Conservation (phyloP, 37 sponge, comb jelly and placozoan species). For the Cladorhizidae sp. region DNA sequence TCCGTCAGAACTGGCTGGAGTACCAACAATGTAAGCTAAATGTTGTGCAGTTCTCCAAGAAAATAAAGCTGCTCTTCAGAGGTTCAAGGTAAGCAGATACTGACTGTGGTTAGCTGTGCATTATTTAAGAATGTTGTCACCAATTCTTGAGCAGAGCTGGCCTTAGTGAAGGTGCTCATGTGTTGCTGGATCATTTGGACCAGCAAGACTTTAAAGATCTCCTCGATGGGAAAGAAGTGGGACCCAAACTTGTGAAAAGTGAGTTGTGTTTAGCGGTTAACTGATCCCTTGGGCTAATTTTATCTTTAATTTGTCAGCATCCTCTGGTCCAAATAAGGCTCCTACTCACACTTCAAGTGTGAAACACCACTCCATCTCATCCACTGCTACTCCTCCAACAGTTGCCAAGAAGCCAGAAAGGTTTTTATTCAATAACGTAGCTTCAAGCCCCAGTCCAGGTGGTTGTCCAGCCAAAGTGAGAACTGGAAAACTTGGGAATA, state of each 20-base stretch:
- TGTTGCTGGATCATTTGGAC: conserved; percentile 73
- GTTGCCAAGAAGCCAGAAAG: not conserved
- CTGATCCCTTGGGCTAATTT: too few relatives aligned
- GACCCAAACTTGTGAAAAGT: not conserved
- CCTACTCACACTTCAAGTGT: not conserved
- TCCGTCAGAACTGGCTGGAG: conserved; percentile 70
- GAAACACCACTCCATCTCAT: not conserved
- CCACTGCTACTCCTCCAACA: not conserved
- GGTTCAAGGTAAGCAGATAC: conserved; percentile 58
- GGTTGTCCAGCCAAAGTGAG: not conserved
- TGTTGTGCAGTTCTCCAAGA: conserved; percentile 69
- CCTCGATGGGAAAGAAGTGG: conserved; percentile 39
- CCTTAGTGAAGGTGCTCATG: conserved; percentile 65
- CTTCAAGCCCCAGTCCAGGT: not conserved
- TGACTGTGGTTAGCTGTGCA: not conserved
- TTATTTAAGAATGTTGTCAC: too few relatives aligned
- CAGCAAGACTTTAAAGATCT: conserved; percentile 52
- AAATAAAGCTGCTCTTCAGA: conserved; percentile 71
- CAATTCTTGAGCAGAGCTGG: conserved; percentile 17
- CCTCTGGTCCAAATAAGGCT: not conserved
- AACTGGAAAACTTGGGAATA: not conserved
- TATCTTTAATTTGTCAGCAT: too few relatives aligned
- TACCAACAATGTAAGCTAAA: conserved; percentile 74
- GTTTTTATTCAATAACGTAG: not conserved
- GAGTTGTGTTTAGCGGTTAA: not conserved